Evolutionary conservation across 2,888 invertebrate species (phyloP).

Genomic region (Iselma pallidipennis): DNA sequence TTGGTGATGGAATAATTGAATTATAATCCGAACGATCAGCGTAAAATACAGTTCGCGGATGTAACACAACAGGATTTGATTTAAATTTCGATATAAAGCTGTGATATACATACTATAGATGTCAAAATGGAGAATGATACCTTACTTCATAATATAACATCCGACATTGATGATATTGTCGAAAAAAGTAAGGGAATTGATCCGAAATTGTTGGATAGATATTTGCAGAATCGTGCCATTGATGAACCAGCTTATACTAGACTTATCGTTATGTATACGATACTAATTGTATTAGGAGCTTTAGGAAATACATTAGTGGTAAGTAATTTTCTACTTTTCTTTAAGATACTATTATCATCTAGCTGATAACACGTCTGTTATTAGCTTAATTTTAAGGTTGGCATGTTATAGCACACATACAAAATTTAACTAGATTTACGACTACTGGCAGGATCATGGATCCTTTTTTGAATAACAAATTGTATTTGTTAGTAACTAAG

Average conservation of each 20-base stretch:
- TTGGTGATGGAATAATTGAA: too few relatives aligned
- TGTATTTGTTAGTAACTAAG: not conserved
- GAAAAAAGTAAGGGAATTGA: constrained; percentile 47
- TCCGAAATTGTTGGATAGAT: constrained; percentile 62
- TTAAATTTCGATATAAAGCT: not conserved
- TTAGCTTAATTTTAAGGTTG: too few relatives aligned
- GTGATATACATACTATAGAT: not conserved
- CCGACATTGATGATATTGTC: constrained; percentile 29
- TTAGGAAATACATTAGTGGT: constrained; percentile 88
- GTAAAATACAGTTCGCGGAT: not conserved
- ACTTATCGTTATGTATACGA: constrained; percentile 71
- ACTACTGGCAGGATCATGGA: too few relatives aligned
- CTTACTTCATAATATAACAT: not conserved
- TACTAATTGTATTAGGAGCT: constrained; percentile 79
- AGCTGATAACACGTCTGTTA: too few relatives aligned
- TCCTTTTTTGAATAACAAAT: not conserved
- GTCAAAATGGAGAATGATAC: constrained; percentile 8
- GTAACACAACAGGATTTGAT: not conserved
- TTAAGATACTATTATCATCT: too few relatives aligned
- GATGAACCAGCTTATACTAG: constrained; percentile 70
- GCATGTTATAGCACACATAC: too few relatives aligned
- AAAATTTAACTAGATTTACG: too few relatives aligned
- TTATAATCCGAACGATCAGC: too few relatives aligned
- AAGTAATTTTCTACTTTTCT: constrained; percentile 45
- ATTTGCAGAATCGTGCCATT: constrained; percentile 70